A percentile compares a stretch with the other conserved stretches of the same genome.
Evolutionary conservation across 1,140 invertebrate species (phyloP).

Genomic region (Bombus pascuorum): DNA sequence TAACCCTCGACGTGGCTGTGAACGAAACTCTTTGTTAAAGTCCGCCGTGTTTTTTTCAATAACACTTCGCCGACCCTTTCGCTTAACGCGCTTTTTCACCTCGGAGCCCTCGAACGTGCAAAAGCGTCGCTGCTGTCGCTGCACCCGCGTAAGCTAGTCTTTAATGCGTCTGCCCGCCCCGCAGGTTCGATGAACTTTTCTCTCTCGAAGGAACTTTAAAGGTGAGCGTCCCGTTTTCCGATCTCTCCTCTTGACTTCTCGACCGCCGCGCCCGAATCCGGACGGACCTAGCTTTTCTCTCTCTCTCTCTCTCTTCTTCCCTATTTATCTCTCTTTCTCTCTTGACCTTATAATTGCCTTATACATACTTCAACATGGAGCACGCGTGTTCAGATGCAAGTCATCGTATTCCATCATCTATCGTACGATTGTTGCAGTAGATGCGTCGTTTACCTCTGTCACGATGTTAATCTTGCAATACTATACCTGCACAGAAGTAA

Average conservation of each 20-base stretch:
- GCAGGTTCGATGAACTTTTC: slow-evolving; percentile 60
- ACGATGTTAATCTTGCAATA: background rate
- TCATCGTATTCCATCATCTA: background rate
- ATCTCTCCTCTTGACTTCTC: background rate
- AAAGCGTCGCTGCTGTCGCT: slow-evolving; percentile 40
- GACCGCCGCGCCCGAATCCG: background rate
- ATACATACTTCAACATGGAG: background rate
- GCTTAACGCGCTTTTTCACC: slow-evolving; percentile 61
- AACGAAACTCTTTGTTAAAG: slow-evolving; percentile 56
- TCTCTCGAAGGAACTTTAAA: slow-evolving; percentile 52
- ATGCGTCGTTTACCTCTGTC: background rate
- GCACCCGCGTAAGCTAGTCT: slow-evolving; percentile 59
- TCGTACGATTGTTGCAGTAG: background rate
- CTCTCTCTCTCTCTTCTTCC: background rate
- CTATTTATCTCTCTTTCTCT: background rate
- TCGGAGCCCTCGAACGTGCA: slow-evolving; percentile 55
- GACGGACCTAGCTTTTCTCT: background rate
- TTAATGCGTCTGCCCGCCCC: slow-evolving; percentile 52
- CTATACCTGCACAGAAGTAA: no score
- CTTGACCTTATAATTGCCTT: background rate
- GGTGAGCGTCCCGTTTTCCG: slow-evolving; percentile 42
- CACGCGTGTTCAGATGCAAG: background rate
- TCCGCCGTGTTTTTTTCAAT: slow-evolving; percentile 55
- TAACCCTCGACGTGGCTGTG: background rate
- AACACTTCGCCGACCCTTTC: slow-evolving; percentile 60